Percentiles rank a stretch among this genome's conserved stretches.
Evolutionary conservation across 1,140 invertebrate genomes (phyloP).

Genomic region (Trachymyrmex cornetzi): DNA sequence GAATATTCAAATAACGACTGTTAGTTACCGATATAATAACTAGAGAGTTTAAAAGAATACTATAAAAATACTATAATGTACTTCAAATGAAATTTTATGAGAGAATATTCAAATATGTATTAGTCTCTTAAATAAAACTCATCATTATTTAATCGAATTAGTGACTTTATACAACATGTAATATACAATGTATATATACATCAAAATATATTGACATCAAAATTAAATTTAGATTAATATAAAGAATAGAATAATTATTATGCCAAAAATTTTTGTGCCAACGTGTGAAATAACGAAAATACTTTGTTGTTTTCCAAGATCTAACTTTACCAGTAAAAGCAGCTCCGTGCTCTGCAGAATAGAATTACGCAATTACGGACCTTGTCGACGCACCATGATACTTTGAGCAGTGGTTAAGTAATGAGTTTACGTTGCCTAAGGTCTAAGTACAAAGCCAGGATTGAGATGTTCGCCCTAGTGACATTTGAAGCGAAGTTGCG

Average conservation of each 20-base stretch:
- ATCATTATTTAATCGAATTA: not conserved
- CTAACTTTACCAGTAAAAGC: not conserved
- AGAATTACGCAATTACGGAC: conserved; percentile 24
- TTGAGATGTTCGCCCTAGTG: conserved; percentile 51
- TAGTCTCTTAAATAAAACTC: not conserved
- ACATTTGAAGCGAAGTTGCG: conserved; percentile 32
- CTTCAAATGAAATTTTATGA: not conserved
- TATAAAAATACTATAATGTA: not conserved
- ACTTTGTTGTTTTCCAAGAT: conserved; percentile 3
- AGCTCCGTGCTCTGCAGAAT: conserved; percentile 1
- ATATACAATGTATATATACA: no score
- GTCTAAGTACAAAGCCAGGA: conserved; percentile 51
- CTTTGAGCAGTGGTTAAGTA: conserved; percentile 51
- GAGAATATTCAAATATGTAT: not conserved
- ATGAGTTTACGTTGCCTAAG: conserved; percentile 60
- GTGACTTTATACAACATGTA: not conserved
- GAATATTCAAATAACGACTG: no score
- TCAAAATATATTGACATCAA: not conserved
- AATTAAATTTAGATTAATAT: not conserved
- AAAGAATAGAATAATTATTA: conserved; percentile 10
- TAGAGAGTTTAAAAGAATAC: no score
- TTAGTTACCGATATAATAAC: not conserved
- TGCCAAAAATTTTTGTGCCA: not conserved
- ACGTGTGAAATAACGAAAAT: conserved; percentile 4
- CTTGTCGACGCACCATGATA: conserved; percentile 29